These are phyloP conservation scores for Solea senegalensis DNA, from an alignment of 2,113 vertebrate genomes.

Conservation along the genomic window DNA sequence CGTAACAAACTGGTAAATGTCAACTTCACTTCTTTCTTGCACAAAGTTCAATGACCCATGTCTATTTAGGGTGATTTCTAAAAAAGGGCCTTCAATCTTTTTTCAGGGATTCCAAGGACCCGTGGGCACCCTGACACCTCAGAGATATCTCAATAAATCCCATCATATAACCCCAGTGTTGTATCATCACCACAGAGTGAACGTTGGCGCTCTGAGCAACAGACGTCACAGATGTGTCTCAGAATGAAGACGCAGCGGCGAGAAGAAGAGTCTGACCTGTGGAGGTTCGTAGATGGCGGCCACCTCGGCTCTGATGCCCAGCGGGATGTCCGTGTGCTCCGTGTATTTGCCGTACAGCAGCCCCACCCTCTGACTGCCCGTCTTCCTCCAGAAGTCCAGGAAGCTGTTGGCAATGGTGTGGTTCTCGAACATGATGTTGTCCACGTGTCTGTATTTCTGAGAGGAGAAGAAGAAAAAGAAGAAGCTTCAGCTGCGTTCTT, in stretches of 20 bases:
- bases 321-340: slow-evolving; percentile 97
- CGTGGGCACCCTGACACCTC: no score
- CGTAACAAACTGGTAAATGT: no score
- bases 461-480: slow-evolving; percentile 5
- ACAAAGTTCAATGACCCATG: no score
- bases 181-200: no score
- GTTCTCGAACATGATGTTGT: slow-evolving; percentile 99
- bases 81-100: no score
- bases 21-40: no score
- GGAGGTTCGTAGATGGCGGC: slow-evolving; percentile 98
- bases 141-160: no score
- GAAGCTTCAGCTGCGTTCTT: no score
- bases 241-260: neutral
- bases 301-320: slow-evolving; percentile 95
- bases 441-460: slow-evolving; percentile 98
- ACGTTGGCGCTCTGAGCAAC: neutral
- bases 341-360: slow-evolving; percentile 95
- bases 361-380: slow-evolving; percentile 93
- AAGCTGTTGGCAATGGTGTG: slow-evolving; percentile 98
- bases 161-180: no score
- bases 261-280: slow-evolving; percentile 81
- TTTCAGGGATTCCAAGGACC: no score
- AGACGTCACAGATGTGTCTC: neutral
- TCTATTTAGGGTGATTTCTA: no score
- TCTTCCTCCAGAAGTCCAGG: slow-evolving; percentile 99